Evolutionary conservation across 2,888 invertebrate species (phyloP).

Genomic region (Himalopsyche japonica): DNA sequence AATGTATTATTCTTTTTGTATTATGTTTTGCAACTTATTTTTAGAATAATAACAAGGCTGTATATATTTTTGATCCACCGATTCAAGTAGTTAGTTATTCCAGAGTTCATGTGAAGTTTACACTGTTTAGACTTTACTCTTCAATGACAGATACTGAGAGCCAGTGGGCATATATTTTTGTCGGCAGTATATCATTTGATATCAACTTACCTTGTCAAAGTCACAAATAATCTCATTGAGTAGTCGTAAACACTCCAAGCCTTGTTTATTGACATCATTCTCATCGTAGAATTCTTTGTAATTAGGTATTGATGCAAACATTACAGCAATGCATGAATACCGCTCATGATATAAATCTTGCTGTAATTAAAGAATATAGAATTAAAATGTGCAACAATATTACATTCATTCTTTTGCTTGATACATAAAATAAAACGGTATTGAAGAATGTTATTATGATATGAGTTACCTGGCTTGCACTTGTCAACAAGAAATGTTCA

Average conservation of each 20-base stretch:
- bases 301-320: constrained; percentile 98
- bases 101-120: too few species aligned
- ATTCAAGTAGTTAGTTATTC: too few species aligned
- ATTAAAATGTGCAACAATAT: background rate
- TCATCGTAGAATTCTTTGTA: constrained; percentile 97
- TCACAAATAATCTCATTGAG: constrained; percentile 98
- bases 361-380: constrained; percentile 44
- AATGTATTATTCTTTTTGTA: too few species aligned
- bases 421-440: too few species aligned
- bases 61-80: too few species aligned
- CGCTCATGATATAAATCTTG: constrained; percentile 93
- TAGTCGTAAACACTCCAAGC: constrained; percentile 88
- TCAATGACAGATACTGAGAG: background rate
- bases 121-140: too few species aligned
- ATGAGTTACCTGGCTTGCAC: constrained; percentile 64
- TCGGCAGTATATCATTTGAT: background rate
- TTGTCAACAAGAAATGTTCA: constrained; percentile 82
- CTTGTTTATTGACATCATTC: constrained; percentile 95
- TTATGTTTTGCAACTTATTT: too few species aligned
- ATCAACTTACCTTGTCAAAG: constrained; percentile 82
- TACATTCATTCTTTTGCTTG: background rate
- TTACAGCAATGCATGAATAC: constrained; percentile 91
- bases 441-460: background rate
- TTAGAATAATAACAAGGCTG: too few species aligned
- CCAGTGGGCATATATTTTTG: background rate